phyloP scores from a whole-genome alignment of 2,797 vertebrate genomes.

The Aplochiton taeniatus region DNA sequence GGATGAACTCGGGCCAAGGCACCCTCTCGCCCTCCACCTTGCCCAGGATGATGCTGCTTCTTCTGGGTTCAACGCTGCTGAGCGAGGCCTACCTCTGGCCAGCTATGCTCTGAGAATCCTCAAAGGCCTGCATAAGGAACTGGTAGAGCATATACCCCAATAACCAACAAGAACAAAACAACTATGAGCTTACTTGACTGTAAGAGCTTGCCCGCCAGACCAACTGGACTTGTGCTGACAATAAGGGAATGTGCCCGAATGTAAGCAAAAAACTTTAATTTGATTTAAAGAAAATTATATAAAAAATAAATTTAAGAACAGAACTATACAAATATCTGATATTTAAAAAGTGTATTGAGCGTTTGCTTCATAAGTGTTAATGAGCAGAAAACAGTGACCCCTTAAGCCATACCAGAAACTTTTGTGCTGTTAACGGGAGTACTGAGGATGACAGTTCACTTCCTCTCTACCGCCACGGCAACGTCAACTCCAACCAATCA shows the following conservation, averaged over 20 bases:
- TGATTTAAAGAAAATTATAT: constrained; percentile 65
- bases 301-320: constrained; percentile 54
- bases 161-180: constrained; percentile 54
- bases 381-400: constrained; percentile 72
- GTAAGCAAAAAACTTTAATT: constrained; percentile 60
- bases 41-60: constrained; percentile 43
- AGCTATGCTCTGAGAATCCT: constrained; percentile 65
- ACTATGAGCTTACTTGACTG: constrained; percentile 66
- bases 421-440: constrained; percentile 57
- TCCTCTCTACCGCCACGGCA: constrained; percentile 71
- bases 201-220: constrained; percentile 64
- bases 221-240: constrained; percentile 58
- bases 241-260: constrained; percentile 62
- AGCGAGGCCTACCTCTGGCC: constrained; percentile 56
- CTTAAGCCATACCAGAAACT: constrained; percentile 89
- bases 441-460: constrained; percentile 65
- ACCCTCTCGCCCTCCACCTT: constrained; percentile 24
- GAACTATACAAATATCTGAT: constrained; percentile 60
- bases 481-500: constrained; percentile 73
- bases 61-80: constrained; percentile 68
- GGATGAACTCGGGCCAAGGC: constrained; percentile 67
- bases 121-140: constrained; percentile 12
- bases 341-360: constrained; percentile 61
- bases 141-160: constrained; percentile 25
- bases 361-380: constrained; percentile 62